Evolutionary conservation across 2,888 invertebrate species (phyloP).

Genomic region (Plebejus anna): DNA sequence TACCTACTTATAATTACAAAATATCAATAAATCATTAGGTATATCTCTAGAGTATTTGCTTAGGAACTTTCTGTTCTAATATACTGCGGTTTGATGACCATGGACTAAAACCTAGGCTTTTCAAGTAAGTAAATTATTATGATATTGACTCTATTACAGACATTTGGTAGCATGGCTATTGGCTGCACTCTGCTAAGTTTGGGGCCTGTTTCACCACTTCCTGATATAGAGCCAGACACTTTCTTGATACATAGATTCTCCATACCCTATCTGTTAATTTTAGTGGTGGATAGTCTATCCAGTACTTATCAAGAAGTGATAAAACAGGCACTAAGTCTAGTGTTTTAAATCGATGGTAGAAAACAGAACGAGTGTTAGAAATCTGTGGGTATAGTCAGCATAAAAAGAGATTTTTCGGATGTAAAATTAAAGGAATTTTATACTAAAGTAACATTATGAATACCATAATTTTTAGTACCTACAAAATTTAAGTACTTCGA

Average conservation of each 20-base stretch:
- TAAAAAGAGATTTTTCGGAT: not conserved
- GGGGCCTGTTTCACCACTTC: no score
- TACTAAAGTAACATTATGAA: not conserved
- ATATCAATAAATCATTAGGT: conserved; percentile 60
- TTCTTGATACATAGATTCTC: no score
- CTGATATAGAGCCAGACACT: no score
- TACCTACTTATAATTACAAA: conserved; percentile 63
- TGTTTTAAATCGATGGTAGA: not conserved
- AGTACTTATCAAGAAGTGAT: no score
- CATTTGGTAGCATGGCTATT: not conserved
- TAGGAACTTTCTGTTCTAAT: conserved; percentile 74
- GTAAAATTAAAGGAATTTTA: not conserved
- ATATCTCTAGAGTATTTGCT: conserved; percentile 58
- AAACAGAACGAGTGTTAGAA: not conserved
- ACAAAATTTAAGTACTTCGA: conserved; percentile 36
- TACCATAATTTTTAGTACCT: conserved; percentile 17
- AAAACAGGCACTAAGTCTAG: not conserved
- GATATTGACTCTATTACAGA: no score
- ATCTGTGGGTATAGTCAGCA: not conserved
- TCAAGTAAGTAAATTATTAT: no score
- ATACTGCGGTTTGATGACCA: conserved; percentile 47
- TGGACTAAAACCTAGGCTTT: not conserved
- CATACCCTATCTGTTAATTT: no score
- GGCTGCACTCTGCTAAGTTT: not conserved
- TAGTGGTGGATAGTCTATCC: no score